Base-by-base conservation (phyloP, 2,797 vertebrate genomes). In the Macropodus opercularis region DNA sequence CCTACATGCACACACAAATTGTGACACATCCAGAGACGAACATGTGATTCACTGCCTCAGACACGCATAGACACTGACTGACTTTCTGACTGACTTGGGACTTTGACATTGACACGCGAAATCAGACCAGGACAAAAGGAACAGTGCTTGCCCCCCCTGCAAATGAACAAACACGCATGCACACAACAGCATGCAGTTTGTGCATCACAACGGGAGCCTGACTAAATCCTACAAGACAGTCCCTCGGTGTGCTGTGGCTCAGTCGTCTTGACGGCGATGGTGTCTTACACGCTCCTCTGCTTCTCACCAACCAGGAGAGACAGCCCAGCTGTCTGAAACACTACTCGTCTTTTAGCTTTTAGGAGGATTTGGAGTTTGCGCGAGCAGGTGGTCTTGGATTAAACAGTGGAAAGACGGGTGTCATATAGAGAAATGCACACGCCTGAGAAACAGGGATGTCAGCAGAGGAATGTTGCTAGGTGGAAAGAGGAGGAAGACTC, bases 391-490 rank as follows among this genome's bases (percentile, higher is more conserved):
- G 67, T 78, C 67, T 72, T 38, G 56, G 68, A 72, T 85, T 85
- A 69, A 78, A 77, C 48, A 24, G 62, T 42, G 57, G 48, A 61
- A 67, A 53, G 52, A 48, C 29, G 65, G 44, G 63, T 79, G 46
- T 58, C 54, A 46, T 15, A 31, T 42, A 13, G 22, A 51, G 36
- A 61, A 60, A 67, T 46, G 12, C 42, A 38, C 43, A 35, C 24
- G 59, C 8, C 11, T 34, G 34, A 63, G 64, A 43, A 31, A 39
- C 50, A 12, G 59, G 32, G 52, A 53, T 57, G 55, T 65, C 58
- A 75, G 74, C 53, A 56, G 44, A 87, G 83, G 79, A 89, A 90
- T 86, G 84, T 79, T 79, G 75, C 77, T 75, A 64, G 77, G 75
- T 85, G 80, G 71, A 88, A 87, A 61, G 58, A 52, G 74, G 72